Base-by-base conservation (phyloP, 92 coral and sea anemone genomes). In the Ricordea florida region DNA sequence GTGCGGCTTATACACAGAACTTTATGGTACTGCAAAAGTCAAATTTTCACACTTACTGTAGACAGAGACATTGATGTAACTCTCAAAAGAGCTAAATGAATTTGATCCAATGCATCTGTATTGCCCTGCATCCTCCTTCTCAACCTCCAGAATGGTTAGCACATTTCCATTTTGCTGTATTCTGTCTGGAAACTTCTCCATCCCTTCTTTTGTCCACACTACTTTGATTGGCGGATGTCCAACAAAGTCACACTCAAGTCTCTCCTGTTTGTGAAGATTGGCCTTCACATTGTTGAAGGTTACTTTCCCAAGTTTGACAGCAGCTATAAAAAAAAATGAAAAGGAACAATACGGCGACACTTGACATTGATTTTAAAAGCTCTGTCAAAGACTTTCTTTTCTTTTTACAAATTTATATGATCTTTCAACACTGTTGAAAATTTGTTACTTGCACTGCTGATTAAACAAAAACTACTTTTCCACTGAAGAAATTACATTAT, bases 101-200 rank as follows among this genome's bases (percentile, higher is more conserved):
- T 94, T 94, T 27, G 33, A 58, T 13, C 91, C 97, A 62, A 78
- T 85, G 41, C 98, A 94, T n/a, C 66, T 42, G 65, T 94, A 94
- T 2, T 57, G 57, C 2, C 97, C 98, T 8, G 37, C 84, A 43
- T 94, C 98, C 1, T 30, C 35, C 75, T 65, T 60, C 52, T 83
- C 55, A 11, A 85, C 43, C 0, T 74, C 51, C 2, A 52, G 5
- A 34, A 94, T 76, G 20, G 11, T 10, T 27, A 94, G 71, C 0
- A 18, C 13, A 11, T 36, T 63, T 8, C 48, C 68, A 13, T 44
- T 26, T 10, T 86, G 60, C 1, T n/a, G 51, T 1, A 53, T 1
- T 14, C 72, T 22, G 14, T 38, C 9, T 40, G 40, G 57, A 22
- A 82, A 62, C 21, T 24, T 43, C 10, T 13, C 48, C 15, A 66